A percentile compares a stretch with the other conserved stretches of the same genome.
Evolutionary conservation across 2,113 vertebrate genomes (phyloP).

Genomic region (Thymallus thymallus): DNA sequence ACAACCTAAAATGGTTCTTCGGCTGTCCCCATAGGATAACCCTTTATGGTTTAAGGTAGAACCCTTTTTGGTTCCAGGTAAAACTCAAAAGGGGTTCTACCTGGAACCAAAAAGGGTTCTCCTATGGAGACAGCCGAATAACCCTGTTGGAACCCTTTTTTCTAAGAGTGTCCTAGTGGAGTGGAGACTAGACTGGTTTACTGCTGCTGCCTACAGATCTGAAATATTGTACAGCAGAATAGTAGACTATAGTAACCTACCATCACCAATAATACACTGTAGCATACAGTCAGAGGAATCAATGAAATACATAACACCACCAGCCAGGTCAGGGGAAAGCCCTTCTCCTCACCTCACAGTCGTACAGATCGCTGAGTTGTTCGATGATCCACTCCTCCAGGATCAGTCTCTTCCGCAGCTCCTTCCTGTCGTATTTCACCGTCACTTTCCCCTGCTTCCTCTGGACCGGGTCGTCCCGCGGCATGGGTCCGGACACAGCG

Average conservation of each 20-base stretch:
- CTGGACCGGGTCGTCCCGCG: slow-evolving; percentile 79
- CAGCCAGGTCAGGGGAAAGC: slow-evolving; percentile 10
- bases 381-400: slow-evolving; percentile 98
- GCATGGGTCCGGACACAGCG: slow-evolving; percentile 67
- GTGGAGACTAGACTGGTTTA: too few relatives aligned
- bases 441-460: slow-evolving; percentile 95
- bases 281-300: neutral
- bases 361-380: slow-evolving; percentile 91
- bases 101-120: too few relatives aligned
- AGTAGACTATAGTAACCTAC: neutral
- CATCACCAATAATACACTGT: neutral
- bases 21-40: neutral
- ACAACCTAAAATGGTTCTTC: neutral
- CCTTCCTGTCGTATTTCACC: slow-evolving; percentile 95
- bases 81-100: too few relatives aligned
- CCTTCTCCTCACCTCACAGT: slow-evolving; percentile 83
- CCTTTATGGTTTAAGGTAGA: too few relatives aligned
- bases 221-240: too few relatives aligned
- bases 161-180: too few relatives aligned
- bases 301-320: neutral
- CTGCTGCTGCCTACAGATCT: neutral
- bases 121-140: too few relatives aligned
- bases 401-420: slow-evolving; percentile 90
- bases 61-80: too few relatives aligned
- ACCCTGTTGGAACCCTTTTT: too few relatives aligned